Evolutionary conservation across 2,888 invertebrate genomes (phyloP), one percentile per base, ranked within the genome.

Genomic region (Parapristionchus giblindavisi): DNA sequence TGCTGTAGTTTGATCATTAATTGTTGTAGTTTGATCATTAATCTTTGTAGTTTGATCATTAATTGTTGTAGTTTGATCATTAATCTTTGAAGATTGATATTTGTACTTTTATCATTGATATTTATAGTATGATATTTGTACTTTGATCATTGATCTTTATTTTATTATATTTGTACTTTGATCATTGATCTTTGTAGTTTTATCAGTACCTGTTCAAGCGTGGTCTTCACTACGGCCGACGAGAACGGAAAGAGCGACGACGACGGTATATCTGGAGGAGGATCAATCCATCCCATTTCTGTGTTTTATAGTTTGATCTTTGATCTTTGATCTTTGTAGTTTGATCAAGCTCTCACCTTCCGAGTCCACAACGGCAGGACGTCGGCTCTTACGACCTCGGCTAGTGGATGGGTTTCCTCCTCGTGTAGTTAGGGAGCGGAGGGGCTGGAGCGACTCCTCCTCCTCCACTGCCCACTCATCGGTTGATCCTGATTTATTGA

Each of bases 191-290:
- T 43, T 43, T 8, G 8, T 43, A 14, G 14, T 34, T 14, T 0
- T 8, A 14, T 24, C 27, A 24, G 36, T 36, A 63, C 63, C 63
- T 63, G 63, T 29, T 38, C 43, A 0, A 63, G 27, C 14, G 63
- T 63, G 1, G 63, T 63, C 40, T 63, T 63, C 2, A 40, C 63
- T 3, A 63, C 63, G 2, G 63, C 63, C 4, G 63, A 63, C 14
- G 40, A 38, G 40, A 63, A 63, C 2, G 63, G 63, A 29, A 40
- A 63, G 3, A 38, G 63, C 27, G 63, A 63, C 40, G 63, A 38
- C 36, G 60, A 34, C 40, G 63, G 40, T 27, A 63, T 63, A 27
- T 63, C 63, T 63, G 63, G 0, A 38, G n/a, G n/a, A n/a, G n/a
- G n/a, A n/a, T n/a, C n/a, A n/a, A n/a, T n/a, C n/a, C n/a, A n/a